These are phyloP conservation scores for Phalacrocorax pelagicus DNA, from an alignment of 2,113 vertebrate species.

Conservation along the genomic window DNA sequence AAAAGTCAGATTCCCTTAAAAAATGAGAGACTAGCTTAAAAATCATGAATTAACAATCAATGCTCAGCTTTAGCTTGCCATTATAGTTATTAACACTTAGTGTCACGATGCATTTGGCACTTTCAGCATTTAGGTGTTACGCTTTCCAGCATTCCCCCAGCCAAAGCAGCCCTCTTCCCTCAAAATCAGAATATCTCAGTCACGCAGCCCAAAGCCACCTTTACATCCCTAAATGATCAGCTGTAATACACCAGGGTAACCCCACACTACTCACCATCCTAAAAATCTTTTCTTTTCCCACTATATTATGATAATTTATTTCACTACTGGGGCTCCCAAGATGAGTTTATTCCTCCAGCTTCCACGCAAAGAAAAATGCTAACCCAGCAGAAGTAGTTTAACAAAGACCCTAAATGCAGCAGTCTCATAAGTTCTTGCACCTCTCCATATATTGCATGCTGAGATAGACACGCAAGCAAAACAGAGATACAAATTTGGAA, in stretches of 20 bases:
- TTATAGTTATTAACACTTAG: not conserved
- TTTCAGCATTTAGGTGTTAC: not conserved
- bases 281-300: conserved; percentile 1
- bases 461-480: not conserved
- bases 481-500: not conserved
- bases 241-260: not conserved
- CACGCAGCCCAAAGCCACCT: not conserved
- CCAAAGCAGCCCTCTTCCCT: not conserved
- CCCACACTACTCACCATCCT: not conserved
- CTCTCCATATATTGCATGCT: not conserved
- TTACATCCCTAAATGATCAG: not conserved
- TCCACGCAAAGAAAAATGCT: conserved; percentile 32
- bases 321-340: conserved; percentile 11
- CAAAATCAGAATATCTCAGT: not conserved
- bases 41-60: not conserved
- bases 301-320: conserved; percentile 50
- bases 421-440: not conserved
- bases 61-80: not conserved
- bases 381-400: conserved; percentile 17
- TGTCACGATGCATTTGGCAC: not conserved
- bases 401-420: conserved; percentile 17
- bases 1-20: not conserved
- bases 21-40: not conserved
- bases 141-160: not conserved
- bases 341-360: conserved; percentile 16